A percentile compares a stretch with the other conserved stretches of the same genome.
Conservation (phyloP, 1,140 invertebrate species). For the Planococcus citri region DNA sequence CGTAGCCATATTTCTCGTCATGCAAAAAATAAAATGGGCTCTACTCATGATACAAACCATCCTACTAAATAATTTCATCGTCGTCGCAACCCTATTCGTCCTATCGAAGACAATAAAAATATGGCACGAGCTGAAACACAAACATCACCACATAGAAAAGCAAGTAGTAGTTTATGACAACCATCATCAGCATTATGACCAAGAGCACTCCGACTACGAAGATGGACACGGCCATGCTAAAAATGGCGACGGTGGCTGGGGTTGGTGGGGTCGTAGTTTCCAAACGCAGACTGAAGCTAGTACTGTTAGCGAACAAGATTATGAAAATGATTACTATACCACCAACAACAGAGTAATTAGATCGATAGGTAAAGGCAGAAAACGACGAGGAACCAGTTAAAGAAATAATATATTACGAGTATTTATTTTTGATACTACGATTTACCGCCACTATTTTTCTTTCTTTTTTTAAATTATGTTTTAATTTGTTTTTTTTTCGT, state of each 20-base stretch:
- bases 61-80: slow-evolving; percentile 29
- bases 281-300: neutral
- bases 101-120: slow-evolving; percentile 30
- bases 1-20: slow-evolving; percentile 30
- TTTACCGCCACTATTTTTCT: neutral
- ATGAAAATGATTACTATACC: slow-evolving; percentile 6
- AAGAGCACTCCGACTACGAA: slow-evolving; percentile 28
- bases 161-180: slow-evolving; percentile 31
- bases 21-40: slow-evolving; percentile 31
- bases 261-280: slow-evolving; percentile 30
- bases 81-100: slow-evolving; percentile 29
- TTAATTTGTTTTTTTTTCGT: too few relatives aligned
- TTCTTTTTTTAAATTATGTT: too few relatives aligned
- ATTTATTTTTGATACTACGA: neutral
- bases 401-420: too few relatives aligned
- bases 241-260: slow-evolving; percentile 25
- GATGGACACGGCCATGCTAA: slow-evolving; percentile 23
- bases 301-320: slow-evolving; percentile 24
- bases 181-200: slow-evolving; percentile 30
- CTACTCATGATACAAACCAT: slow-evolving; percentile 30
- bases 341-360: slow-evolving; percentile 9
- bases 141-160: slow-evolving; percentile 22
- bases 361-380: neutral
- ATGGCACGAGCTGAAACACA: slow-evolving; percentile 28
- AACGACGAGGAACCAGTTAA: slow-evolving; percentile 5